Evolutionary conservation across 2,888 invertebrate genomes (phyloP).

Genomic region (Clusia tigrina): DNA sequence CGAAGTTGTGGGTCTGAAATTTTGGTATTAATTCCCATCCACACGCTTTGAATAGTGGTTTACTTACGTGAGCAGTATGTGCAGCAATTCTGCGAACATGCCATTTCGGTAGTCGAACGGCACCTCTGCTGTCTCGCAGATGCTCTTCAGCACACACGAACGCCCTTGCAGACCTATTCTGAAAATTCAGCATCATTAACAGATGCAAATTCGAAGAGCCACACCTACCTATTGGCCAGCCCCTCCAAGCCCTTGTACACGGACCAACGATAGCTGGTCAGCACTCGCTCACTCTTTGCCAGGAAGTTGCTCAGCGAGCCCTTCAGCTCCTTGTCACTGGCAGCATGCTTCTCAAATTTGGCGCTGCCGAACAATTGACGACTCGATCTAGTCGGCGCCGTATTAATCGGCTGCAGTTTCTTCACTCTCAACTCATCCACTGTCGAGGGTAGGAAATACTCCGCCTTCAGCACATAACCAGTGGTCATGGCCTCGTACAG

Average conservation of each 20-base stretch:
- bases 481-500: conserved; percentile 58
- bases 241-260: conserved; percentile 54
- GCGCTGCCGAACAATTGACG: conserved; percentile 33
- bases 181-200: not conserved
- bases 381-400: conserved; percentile 7
- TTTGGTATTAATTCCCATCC: not conserved
- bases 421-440: conserved; percentile 46
- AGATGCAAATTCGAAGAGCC: too few species aligned
- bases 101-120: conserved; percentile 76
- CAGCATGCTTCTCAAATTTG: conserved; percentile 49
- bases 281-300: conserved; percentile 30
- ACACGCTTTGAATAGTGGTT: not conserved
- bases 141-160: conserved; percentile 76
- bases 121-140: conserved; percentile 78
- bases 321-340: conserved; percentile 41
- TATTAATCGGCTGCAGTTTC: not conserved
- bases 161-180: conserved; percentile 74
- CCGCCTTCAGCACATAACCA: conserved; percentile 59
- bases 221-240: conserved; percentile 45
- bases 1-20: conserved; percentile 75
- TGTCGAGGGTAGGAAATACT: conserved; percentile 56
- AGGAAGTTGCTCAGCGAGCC: not conserved
- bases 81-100: conserved; percentile 77
- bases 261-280: conserved; percentile 54
- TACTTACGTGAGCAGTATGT: conserved; percentile 79